phyloP scores from a whole-genome alignment of 2,113 vertebrate species.

The Seriola quinqueradiata region DNA sequence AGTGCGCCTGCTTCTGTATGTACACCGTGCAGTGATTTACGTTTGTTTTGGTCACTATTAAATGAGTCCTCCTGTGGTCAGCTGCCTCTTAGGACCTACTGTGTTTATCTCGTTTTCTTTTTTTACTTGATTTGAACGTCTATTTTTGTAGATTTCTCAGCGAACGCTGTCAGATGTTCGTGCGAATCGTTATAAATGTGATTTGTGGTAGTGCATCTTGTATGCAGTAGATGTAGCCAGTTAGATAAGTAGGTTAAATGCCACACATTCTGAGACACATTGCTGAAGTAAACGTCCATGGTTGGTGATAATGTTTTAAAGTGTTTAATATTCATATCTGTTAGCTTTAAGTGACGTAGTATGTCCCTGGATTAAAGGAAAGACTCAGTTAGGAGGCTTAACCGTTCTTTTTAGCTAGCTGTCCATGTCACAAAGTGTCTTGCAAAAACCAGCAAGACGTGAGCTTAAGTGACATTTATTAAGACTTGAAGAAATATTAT shows the following conservation, averaged over 20 bases:
- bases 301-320: neutral
- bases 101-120: neutral
- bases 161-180: neutral
- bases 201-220: neutral
- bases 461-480: slow-evolving; percentile 27
- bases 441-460: neutral
- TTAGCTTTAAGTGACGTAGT: neutral
- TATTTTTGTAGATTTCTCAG: neutral
- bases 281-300: neutral
- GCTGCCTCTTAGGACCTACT: neutral
- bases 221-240: neutral
- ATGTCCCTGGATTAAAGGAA: slow-evolving; percentile 7
- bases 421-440: neutral
- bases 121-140: neutral
- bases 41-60: neutral
- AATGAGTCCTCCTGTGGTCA: neutral
- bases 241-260: neutral
- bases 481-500: slow-evolving; percentile 5
- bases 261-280: neutral
- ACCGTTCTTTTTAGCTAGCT: neutral
- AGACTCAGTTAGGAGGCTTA: neutral
- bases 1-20: neutral
- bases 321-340: neutral
- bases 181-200: neutral
- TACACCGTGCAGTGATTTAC: neutral